Evolutionary conservation across 2,888 invertebrate species (phyloP).

Genomic region (Acronicta leporina): DNA sequence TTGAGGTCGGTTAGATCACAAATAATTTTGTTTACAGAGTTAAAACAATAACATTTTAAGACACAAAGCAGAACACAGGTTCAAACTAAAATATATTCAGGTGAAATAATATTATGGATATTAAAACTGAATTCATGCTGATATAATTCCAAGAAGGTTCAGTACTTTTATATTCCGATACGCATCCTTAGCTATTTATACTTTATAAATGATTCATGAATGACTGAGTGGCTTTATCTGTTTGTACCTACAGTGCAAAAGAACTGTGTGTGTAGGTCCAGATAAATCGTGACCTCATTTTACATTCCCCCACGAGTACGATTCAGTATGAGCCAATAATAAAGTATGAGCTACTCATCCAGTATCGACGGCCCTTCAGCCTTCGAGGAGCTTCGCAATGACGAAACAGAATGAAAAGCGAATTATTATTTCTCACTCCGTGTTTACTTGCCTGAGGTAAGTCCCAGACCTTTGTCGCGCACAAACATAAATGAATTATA

Average conservation of each 20-base stretch:
- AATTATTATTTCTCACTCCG: constrained; percentile 82
- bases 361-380: constrained; percentile 81
- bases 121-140: constrained; percentile 8
- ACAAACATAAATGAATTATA: constrained; percentile 71
- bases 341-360: constrained; percentile 80
- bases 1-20: too few species aligned
- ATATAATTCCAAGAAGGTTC: constrained; percentile 16
- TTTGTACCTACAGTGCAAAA: constrained; percentile 38
- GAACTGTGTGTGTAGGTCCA: constrained; percentile 46
- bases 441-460: constrained; percentile 66
- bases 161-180: not conserved
- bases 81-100: not conserved
- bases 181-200: constrained; percentile 23
- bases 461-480: constrained; percentile 66
- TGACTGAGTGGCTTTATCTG: constrained; percentile 50
- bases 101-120: constrained; percentile 7
- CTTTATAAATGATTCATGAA: constrained; percentile 49
- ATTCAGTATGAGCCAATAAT: constrained; percentile 83
- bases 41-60: not conserved
- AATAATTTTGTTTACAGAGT: too few species aligned
- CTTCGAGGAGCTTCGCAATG: constrained; percentile 79
- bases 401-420: constrained; percentile 81
- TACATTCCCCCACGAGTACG: constrained; percentile 74
- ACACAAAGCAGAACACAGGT: not conserved
- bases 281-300: constrained; percentile 81